These are phyloP conservation scores for Eurystomus glaucurus DNA, from an alignment of 2,797 vertebrate genomes.

Conservation along the genomic window DNA sequence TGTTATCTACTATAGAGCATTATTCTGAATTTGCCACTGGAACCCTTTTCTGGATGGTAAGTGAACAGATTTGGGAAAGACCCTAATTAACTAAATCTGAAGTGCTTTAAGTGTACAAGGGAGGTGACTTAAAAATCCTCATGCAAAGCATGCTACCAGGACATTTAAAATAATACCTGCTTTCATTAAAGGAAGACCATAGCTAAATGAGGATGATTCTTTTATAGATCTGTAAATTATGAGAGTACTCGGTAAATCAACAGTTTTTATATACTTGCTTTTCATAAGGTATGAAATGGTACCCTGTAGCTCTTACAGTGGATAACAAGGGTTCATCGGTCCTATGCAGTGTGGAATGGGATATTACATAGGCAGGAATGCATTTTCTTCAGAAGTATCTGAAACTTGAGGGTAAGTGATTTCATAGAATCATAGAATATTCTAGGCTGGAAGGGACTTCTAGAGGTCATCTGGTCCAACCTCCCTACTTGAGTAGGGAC, in stretches of 20 bases:
- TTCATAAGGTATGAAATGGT: not conserved
- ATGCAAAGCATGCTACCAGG: not conserved
- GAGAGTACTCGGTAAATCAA: not conserved
- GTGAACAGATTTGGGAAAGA: constrained; percentile 30
- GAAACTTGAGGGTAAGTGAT: not conserved
- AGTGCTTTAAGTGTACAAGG: not conserved
- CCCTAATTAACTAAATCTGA: not conserved
- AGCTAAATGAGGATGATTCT: not conserved
- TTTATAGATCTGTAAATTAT: not conserved
- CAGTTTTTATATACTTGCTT: not conserved
- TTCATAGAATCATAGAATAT: too few species aligned
- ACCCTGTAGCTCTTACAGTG: not conserved
- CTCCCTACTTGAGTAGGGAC: too few species aligned
- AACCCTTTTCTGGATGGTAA: constrained; percentile 94
- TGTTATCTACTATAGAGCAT: constrained; percentile 92
- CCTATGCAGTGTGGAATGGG: not conserved
- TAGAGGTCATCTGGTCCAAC: too few species aligned
- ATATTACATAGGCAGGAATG: not conserved
- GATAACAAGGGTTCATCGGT: not conserved
- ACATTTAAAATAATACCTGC: not conserved
- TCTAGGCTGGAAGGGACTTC: too few species aligned
- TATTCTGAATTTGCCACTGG: constrained; percentile 92
- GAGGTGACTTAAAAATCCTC: not conserved
- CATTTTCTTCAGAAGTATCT: not conserved
- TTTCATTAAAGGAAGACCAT: not conserved